Evolutionary conservation across 23 tunicate genomes (phyloP), one percentile per base, ranked within the genome.

Genomic region (Pegea sp.): DNA sequence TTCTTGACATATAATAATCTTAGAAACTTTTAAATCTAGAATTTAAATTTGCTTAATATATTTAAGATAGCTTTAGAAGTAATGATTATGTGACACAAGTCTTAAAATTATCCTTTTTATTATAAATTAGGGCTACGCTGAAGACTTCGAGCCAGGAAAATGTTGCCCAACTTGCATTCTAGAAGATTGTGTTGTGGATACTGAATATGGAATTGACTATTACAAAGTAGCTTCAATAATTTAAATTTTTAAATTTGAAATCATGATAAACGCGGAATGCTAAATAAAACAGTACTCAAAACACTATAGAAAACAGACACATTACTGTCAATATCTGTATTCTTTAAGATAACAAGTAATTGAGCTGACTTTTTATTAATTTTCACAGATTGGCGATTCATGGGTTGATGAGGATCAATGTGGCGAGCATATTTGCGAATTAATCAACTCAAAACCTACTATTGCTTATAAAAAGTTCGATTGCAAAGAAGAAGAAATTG

Each of bases 91-190:
- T n/a, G n/a, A 6, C 7, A 11, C 22, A 11, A 20, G 19, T 13
- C 7, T 51, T 13, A 13, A 11, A 6, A 20, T 51, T 51, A 13
- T 13, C 22, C 46, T 38, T 38, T 38, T 38, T 26, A 16, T 26
- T 26, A 6, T 7, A 16, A 13, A 7, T 1, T 49, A 64, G 70
- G 70, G 66, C 16, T 64, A 42, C 49, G 22, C 24, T 20, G 21
- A 24, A 18, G 70, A 29, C 18, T 8, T 5, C 16, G 49, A 19
- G 26, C 24, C 18, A 25, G 28, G 29, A 16, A 26, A 30, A 21
- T 68, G 75, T 49, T 68, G 75, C 28, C 75, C 75, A 0, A 28
- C 26, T 22, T 68, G 75, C 31, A 49, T 61, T 16, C 59, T 23
- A 8, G 31, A 49, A 21, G 11, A 27, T 22, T 68, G 75, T 27